Base-by-base conservation (phyloP, 2,888 invertebrate genomes). In the Anoncus sp. region DNA sequence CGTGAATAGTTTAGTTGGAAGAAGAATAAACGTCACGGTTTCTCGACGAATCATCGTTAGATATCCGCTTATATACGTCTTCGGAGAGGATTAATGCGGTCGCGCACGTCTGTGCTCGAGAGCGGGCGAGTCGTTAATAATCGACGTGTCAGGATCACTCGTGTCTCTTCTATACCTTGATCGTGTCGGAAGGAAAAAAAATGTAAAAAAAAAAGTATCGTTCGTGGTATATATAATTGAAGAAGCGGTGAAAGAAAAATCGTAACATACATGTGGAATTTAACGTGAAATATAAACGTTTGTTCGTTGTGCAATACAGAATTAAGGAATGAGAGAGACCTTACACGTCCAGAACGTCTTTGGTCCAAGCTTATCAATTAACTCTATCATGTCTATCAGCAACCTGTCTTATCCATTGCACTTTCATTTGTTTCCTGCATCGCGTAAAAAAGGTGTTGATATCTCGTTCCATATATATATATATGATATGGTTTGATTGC, bases 81-180 rank as follows among this genome's bases (percentile, higher is more conserved):
- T 47, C 38, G 59, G 63, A 62, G 72, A 72, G 53, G 66, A 76
- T 76, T 76, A 76, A 76, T 71, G 71, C 71, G 71, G 53, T 60
- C 35, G 65, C 57, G 70, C 35, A 59, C 57, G 70, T 45, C 49
- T 65, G 71, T 18, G 43, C 71, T 63, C 31, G 47, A 67, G 66
- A 43, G 55, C 5, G 10, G 49, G 45, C 38, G 57, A 55, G 72
- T 75, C 77, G 72, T 81, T 81, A 79, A 81, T 81, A 77, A 75
- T 73, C 69, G 49, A 66, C 77, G 55, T 75, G 79, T 81, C 79
- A 79, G 60, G 47, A 72, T 74, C 72, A 79, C 77, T 70, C 72
- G 65, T 75, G 47, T 67, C 35, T 73, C 66, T 71, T 72, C 67
- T 73, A 14, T 65, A 38, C 45, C 65, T 53, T 18, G 31, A 14